Evolutionary conservation across 2,113 vertebrate genomes (phyloP).

Genomic region (Serilophus lunatus): DNA sequence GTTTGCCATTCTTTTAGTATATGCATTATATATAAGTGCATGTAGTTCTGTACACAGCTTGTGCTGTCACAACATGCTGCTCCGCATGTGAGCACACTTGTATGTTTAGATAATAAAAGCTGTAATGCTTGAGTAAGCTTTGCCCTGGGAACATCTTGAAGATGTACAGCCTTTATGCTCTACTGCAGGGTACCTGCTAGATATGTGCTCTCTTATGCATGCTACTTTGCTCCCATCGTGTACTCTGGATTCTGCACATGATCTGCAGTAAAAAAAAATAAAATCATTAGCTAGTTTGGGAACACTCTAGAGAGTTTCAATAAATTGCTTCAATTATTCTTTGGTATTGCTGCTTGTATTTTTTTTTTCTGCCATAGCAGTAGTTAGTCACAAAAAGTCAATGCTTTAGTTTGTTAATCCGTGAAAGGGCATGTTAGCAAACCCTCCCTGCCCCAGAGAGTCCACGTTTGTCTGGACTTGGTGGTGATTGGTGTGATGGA

Average conservation of each 20-base stretch:
- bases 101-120: neutral
- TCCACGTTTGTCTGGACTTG: neutral
- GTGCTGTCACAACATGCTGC: neutral
- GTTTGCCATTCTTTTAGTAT: neutral
- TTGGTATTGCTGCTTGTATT: neutral
- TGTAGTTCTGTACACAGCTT: neutral
- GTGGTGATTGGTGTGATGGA: neutral
- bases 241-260: neutral
- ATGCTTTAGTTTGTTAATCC: neutral
- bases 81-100: neutral
- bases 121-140: neutral
- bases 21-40: neutral
- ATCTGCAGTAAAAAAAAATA: neutral
- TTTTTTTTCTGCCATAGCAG: neutral
- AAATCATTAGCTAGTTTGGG: neutral
- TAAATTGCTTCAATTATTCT: neutral
- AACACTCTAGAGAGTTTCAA: neutral
- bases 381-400: neutral
- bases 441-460: neutral
- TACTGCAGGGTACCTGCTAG: neutral
- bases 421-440: neutral
- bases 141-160: neutral
- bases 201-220: neutral
- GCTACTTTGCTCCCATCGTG: neutral
- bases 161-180: neutral